A percentile compares a stretch with the other conserved stretches of the same genome.
Conservation (phyloP, 2,797 vertebrate genomes). For the Rhynchotus rufescens region DNA sequence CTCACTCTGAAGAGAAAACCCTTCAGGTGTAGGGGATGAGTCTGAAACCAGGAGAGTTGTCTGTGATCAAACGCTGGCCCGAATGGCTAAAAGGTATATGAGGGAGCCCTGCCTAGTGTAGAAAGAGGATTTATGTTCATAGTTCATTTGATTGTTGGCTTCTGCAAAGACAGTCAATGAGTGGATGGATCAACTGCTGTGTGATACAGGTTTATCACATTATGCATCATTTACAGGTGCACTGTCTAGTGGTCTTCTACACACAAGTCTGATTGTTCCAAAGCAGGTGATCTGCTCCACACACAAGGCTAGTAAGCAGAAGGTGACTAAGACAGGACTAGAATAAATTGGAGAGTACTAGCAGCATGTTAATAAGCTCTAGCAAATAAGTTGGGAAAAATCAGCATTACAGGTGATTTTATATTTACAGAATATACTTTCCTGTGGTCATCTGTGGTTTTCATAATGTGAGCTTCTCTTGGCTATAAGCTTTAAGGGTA, state of each 20-base stretch:
- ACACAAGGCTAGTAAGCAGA: not conserved
- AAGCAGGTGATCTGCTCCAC: not conserved
- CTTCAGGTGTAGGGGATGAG: not conserved
- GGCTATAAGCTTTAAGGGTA: not conserved
- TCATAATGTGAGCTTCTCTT: not conserved
- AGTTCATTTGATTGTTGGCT: not conserved
- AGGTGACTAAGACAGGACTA: not conserved
- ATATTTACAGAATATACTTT: not conserved
- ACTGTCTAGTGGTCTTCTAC: not conserved
- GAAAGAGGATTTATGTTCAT: not conserved
- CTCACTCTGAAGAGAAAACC: not conserved
- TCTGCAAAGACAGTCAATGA: not conserved
- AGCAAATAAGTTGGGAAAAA: not conserved
- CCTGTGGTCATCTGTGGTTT: not conserved
- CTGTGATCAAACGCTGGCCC: not conserved
- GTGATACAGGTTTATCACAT: rapidly evolving
- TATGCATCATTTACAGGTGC: not conserved
- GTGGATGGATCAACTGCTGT: not conserved
- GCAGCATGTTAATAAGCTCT: not conserved
- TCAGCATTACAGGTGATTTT: not conserved
- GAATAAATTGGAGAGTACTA: not conserved
- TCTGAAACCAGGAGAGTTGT: not conserved
- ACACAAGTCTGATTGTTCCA: not conserved
- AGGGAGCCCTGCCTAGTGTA: not conserved
- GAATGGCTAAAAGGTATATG: not conserved